Conservation (phyloP, 2,888 invertebrate genomes). For the Plebejus melissa region DNA sequence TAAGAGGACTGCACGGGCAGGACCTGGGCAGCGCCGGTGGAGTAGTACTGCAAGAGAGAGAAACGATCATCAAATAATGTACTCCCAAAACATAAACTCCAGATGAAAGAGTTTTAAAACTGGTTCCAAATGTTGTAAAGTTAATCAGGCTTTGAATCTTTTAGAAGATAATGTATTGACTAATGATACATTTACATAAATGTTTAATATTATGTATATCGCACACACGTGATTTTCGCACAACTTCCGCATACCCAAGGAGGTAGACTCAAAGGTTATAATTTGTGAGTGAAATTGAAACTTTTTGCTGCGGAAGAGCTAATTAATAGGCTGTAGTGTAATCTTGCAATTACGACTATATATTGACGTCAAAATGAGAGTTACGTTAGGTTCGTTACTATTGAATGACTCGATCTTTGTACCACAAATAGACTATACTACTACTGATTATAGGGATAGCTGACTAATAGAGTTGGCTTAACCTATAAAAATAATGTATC, state of each 20-base stretch:
- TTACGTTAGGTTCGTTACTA: too few relatives aligned
- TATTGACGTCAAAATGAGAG: too few relatives aligned
- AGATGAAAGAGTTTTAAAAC: not conserved
- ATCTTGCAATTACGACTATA: too few relatives aligned
- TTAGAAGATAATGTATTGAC: not conserved
- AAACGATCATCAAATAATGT: not conserved
- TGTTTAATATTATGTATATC: not conserved
- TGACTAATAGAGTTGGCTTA: not conserved
- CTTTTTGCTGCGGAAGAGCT: not conserved
- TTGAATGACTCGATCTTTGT: too few relatives aligned
- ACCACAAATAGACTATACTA: too few relatives aligned
- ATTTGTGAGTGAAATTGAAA: not conserved
- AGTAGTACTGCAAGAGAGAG: constrained; percentile 10
- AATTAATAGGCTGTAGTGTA: not conserved
- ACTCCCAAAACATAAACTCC: not conserved
- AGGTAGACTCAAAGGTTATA: not conserved
- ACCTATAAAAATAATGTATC: not conserved
- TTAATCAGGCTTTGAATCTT: not conserved
- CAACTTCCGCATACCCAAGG: not conserved
- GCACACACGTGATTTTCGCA: not conserved
- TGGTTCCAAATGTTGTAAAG: not conserved
- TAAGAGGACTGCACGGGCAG: constrained; percentile 16
- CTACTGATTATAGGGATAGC: too few relatives aligned
- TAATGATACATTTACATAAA: not conserved
- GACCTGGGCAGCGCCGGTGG: not conserved